Base-by-base conservation (phyloP, 2,113 vertebrate genomes). In the Gopherus evgoodei region DNA sequence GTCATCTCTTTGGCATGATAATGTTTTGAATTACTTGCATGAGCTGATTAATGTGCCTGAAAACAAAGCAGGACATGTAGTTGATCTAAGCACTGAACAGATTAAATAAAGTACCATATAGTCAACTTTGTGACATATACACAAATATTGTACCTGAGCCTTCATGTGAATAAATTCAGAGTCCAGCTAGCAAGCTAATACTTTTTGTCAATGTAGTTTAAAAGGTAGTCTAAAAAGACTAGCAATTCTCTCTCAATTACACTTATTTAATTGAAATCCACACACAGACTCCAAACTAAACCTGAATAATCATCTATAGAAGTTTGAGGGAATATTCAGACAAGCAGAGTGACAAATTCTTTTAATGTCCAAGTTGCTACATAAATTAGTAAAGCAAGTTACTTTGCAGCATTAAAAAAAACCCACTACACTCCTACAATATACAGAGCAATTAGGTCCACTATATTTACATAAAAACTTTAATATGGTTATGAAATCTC, bases 181-280 rank as follows among this genome's bases (percentile, higher is more conserved):
- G 16, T 50, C 89, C 88, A 91, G 69, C 86, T 27, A 3, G 80
- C 2, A 93, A 87, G n/a, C 21, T 52, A 72, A 83, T 81, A 2
- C 42, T 38, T 94, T 96, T 96, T 93, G 50, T 81, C 16, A 72
- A 27, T 49, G 11, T 89, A 87, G 56, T 84, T 59, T 56, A 53
- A 91, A 86, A 95, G 84, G 11, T 42, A 95, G 42, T 44, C 83
- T 89, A 38, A 76, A 87, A 89, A 84, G 12, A 42, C 29, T 54
- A 91, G 81, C 16, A 52, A 85, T 88, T 22, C 81, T 81, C 1
- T 81, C 54, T 50, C 83, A 49, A 84, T 54, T 6, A 80, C 76
- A 95, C 81, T 1, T 81, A 13, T 21, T 44, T 42, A 72, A 81
- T 29, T 38, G 72, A 82, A n/a, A 89, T 25, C 78, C 94, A 89